These are phyloP conservation scores for Drosophila neocordata DNA, from an alignment of 1,140 invertebrate genomes.

Conservation along the genomic window DNA sequence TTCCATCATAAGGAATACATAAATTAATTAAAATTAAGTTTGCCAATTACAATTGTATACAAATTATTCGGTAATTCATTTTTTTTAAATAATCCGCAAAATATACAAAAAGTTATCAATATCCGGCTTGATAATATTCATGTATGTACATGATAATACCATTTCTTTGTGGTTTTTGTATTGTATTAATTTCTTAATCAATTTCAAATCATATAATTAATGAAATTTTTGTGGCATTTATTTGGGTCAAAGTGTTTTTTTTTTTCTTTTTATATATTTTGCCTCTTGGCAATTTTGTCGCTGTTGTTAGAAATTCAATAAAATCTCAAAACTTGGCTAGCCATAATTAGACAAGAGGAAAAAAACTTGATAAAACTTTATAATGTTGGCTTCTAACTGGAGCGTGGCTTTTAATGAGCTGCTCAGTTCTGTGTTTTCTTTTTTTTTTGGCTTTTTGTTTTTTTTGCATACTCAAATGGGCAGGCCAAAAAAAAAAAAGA, in stretches of 20 bases:
- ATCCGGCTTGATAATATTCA: conserved; percentile 33
- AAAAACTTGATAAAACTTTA: conserved; percentile 40
- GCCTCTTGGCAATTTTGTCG: conserved; percentile 16
- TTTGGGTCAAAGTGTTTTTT: conserved; percentile 15
- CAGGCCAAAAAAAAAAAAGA: conserved; percentile 28
- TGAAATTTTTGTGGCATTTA: conserved; percentile 23
- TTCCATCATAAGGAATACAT: too few relatives aligned
- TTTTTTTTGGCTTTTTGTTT: conserved; percentile 27
- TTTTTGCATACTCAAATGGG: conserved; percentile 36
- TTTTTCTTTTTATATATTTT: too few relatives aligned
- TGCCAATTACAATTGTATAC: too few relatives aligned
- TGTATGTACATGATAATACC: conserved; percentile 22
- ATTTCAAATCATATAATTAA: conserved; percentile 43
- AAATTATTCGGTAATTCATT: too few relatives aligned
- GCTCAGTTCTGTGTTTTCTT: conserved; percentile 24
- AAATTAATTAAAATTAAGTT: too few relatives aligned
- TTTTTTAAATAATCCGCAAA: neutral
- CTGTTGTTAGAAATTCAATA: conserved; percentile 29
- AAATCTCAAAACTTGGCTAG: conserved; percentile 24
- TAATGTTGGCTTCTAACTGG: conserved; percentile 54
- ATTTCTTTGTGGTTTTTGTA: neutral
- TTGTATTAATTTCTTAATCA: conserved; percentile 40
- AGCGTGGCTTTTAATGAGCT: conserved; percentile 67
- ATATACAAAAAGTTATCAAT: conserved; percentile 15
- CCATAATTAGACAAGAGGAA: conserved; percentile 46